These are phyloP conservation scores for Sialia sialis DNA, from an alignment of 2,113 vertebrate genomes.

Conservation along the genomic window DNA sequence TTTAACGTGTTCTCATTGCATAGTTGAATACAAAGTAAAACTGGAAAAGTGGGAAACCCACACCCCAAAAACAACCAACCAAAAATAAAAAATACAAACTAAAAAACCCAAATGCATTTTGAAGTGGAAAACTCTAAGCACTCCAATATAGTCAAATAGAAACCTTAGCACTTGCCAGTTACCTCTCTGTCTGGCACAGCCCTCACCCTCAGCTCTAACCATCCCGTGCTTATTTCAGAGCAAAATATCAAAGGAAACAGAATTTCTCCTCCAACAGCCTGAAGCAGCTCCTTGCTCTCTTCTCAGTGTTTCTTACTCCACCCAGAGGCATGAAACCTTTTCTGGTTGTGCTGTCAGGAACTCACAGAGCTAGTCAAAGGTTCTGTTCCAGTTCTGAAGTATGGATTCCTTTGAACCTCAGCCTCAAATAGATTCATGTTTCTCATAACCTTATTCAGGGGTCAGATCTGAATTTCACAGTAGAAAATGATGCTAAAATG, in stretches of 20 bases:
- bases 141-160: background rate
- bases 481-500: background rate
- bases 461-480: background rate
- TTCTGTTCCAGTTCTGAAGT: background rate
- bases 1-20: background rate
- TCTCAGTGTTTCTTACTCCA: background rate
- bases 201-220: background rate
- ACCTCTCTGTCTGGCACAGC: background rate
- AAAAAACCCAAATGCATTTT: rapidly evolving
- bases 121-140: background rate
- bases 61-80: background rate
- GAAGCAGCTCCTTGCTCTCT: background rate
- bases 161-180: background rate
- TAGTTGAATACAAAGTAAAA: background rate
- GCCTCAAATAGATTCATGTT: background rate
- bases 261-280: background rate
- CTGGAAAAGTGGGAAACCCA: background rate
- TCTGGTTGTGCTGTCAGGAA: background rate
- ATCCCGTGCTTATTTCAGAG: background rate
- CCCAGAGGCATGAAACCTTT: background rate
- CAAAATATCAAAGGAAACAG: background rate
- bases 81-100: too few relatives aligned
- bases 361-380: background rate
- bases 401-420: background rate
- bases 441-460: background rate